Evolutionary conservation across 2,797 vertebrate genomes (phyloP), one percentile per base, ranked within the genome.

Genomic region (Hemitrygon akajei): DNA sequence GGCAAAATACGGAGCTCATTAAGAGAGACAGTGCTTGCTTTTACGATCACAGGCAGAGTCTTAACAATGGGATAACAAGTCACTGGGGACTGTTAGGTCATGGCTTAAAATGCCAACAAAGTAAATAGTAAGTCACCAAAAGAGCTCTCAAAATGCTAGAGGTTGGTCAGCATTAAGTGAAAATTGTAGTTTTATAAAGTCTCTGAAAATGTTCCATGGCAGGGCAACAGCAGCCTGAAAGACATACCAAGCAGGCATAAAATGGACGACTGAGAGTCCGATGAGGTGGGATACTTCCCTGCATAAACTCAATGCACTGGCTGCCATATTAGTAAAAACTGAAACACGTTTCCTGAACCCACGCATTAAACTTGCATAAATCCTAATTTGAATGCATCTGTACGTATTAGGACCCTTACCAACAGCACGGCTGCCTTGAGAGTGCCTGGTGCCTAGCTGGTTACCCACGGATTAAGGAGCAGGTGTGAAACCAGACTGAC

Each of bases 1-100:
- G 30, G 30, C 30, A 66, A 66, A 66, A 37, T 92, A 92, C 75
- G 69, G 91, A 92, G 71, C 1, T 92, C 10, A 93, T 76, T 93
- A 56, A 93, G 12, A 34, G 91, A 76, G 87, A 71, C 87, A 76
- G 69, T 27, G 22, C 40, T n/a, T 40, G 73, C 40, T 58, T 69
- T 16, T 76, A 75, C 12, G 47, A 69, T 69, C 91, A n/a, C 25
- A 30, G 37, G 40, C 71, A n/a, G 71, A 7, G 40, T 56, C 69
- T 76, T 56, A 93, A 58, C 40, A 75, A 93, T 71, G 34, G 87
- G 34, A 91, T 91, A 91, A 91, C 87, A 91, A 91, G 66, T 40
- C 87, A 71, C 63, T 47, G 71, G 86, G 91, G 91, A 93, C 5
- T 1, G 71, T 56, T 56, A 76, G 40, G 91, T 93, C 91, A 76